These are phyloP conservation scores for Sylvia atricapilla DNA, from an alignment of 2,113 vertebrate species.

Conservation along the genomic window DNA sequence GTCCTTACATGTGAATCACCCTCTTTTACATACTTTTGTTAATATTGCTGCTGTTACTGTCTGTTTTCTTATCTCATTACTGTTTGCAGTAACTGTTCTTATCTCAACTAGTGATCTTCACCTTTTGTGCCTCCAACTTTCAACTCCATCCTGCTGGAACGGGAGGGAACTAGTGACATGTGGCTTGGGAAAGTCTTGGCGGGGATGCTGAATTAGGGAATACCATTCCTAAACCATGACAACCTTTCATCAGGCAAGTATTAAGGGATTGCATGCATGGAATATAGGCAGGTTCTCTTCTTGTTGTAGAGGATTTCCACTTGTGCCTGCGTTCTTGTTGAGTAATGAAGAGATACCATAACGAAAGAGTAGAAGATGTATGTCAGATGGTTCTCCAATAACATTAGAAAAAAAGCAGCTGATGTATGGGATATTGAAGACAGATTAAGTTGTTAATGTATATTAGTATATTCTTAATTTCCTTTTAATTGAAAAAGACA, in stretches of 20 bases:
- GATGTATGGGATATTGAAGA: conserved; percentile 82
- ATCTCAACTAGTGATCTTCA: neutral
- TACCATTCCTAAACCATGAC: neutral
- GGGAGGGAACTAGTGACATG: neutral
- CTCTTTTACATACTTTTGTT: neutral
- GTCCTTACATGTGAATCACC: neutral
- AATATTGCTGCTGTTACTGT: neutral
- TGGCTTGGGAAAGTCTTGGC: neutral
- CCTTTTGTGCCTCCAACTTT: neutral
- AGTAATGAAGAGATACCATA: conserved; percentile 73
- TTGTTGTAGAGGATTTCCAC: conserved; percentile 52
- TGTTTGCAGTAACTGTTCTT: neutral
- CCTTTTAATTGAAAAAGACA: conserved; percentile 86
- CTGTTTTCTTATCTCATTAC: neutral
- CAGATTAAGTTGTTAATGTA: conserved; percentile 85
- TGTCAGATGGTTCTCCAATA: conserved; percentile 79
- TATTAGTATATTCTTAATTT: conserved; percentile 88
- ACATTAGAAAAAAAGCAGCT: conserved; percentile 67
- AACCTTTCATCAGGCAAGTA: neutral
- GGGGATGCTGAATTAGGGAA: accelerated
- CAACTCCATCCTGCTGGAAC: neutral
- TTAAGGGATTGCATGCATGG: neutral
- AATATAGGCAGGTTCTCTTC: conserved; percentile 18
- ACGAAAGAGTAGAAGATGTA: conserved; percentile 75
- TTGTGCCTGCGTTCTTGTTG: conserved; percentile 45